A percentile compares a stretch with the other conserved stretches of the same genome.
Conservation (phyloP, 1,140 invertebrate species). For the Phymastichus coffea region DNA sequence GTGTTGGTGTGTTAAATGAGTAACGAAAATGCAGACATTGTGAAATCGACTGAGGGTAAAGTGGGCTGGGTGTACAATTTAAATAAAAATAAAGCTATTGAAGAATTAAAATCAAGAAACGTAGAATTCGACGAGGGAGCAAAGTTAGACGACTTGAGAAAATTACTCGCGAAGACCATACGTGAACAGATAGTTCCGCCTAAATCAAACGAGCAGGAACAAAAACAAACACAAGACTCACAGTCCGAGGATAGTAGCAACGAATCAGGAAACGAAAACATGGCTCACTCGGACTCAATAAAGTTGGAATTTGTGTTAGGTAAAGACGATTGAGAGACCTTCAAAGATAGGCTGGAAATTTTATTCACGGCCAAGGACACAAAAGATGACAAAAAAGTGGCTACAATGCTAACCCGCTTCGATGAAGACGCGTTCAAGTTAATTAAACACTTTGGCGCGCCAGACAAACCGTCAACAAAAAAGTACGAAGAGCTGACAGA, state of each 20-base stretch:
- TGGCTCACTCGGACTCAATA: background rate
- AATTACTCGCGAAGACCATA: background rate
- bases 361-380: conserved; percentile 9
- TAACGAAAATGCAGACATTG: background rate
- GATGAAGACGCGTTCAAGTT: conserved; percentile 19
- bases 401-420: conserved; percentile 8
- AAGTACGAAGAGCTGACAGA: conserved; percentile 5
- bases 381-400: conserved; percentile 3
- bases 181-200: background rate
- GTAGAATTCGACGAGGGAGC: background rate
- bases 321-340: conserved; percentile 24
- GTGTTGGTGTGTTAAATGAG: background rate
- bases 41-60: background rate
- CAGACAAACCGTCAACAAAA: conserved; percentile 15
- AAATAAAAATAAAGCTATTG: background rate
- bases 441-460: conserved; percentile 20
- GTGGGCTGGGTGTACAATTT: background rate
- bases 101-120: background rate
- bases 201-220: background rate
- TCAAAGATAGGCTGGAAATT: conserved; percentile 17
- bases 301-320: conserved; percentile 17
- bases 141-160: background rate
- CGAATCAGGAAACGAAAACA: background rate
- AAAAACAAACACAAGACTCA: background rate
- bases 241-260: background rate